Evolutionary conservation across 1,140 invertebrate genomes (phyloP).

Genomic region (Brachionus rotundiformis): DNA sequence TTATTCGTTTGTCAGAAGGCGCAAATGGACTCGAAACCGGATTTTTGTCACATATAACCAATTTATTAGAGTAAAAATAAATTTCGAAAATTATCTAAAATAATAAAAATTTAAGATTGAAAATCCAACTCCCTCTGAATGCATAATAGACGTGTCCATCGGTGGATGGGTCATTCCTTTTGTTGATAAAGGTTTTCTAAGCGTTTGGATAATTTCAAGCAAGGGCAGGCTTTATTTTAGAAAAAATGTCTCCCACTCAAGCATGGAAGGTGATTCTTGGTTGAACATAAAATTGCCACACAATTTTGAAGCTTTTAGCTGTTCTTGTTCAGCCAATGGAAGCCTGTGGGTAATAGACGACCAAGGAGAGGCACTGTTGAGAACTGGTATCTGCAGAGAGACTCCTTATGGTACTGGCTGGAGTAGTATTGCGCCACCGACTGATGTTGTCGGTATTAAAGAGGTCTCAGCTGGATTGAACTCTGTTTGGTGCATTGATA

Average conservation of each 20-base stretch:
- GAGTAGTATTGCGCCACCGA: background rate
- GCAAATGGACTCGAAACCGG: conserved; percentile 42
- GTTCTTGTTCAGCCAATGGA: background rate
- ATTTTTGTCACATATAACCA: conserved; percentile 26
- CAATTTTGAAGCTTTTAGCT: background rate
- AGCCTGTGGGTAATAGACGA: background rate
- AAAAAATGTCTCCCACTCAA: conserved; percentile 43
- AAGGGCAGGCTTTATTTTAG: conserved; percentile 23
- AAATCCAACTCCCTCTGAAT: background rate
- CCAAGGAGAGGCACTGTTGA: background rate
- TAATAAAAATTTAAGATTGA: conserved; percentile 19
- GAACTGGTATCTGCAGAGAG: conserved; percentile 12
- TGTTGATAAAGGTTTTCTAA: conserved; percentile 10
- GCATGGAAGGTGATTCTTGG: conserved; percentile 24
- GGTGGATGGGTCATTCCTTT: conserved; percentile 35
- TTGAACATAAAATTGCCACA: background rate
- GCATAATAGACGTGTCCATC: background rate
- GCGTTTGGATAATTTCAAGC: conserved; percentile 27
- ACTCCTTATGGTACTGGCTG: background rate
- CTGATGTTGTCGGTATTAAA: background rate
- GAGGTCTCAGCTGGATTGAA: background rate
- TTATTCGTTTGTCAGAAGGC: conserved; percentile 20
- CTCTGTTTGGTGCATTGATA: conserved; percentile 17
- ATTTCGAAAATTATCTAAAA: background rate
- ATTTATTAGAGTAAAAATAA: conserved; percentile 20